phyloP scores from a whole-genome alignment of 2,113 vertebrate species.

The Phalacrocorax pelagicus region DNA sequence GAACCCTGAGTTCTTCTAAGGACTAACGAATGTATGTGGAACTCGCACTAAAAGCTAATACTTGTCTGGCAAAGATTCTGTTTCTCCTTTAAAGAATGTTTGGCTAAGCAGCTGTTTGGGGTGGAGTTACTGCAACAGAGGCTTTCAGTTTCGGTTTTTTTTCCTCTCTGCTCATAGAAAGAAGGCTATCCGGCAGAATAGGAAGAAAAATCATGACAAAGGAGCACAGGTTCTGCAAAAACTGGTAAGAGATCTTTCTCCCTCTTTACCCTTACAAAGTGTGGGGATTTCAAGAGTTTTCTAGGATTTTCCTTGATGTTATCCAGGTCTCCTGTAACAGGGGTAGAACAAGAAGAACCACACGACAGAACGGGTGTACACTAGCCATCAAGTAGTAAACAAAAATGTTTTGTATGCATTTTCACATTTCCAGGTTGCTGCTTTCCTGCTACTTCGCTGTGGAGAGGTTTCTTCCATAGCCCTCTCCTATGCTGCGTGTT shows the following conservation, averaged over 20 bases:
- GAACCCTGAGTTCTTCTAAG: background rate
- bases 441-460: background rate
- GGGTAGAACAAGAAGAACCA: background rate
- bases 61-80: background rate
- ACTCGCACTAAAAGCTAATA: background rate
- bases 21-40: background rate
- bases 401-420: background rate
- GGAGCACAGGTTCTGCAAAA: constrained; percentile 9
- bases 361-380: accelerated
- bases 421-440: background rate
- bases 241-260: background rate
- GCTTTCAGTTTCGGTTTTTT: background rate
- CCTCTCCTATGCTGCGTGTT: background rate
- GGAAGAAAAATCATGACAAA: background rate
- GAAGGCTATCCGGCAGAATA: background rate
- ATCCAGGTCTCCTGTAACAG: background rate
- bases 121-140: background rate
- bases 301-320: background rate
- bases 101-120: background rate
- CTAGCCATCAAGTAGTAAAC: background rate
- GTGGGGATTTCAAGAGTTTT: background rate
- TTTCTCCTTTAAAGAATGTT: background rate
- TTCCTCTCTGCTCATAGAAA: background rate
- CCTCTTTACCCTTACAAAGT: background rate
- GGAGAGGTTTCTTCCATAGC: background rate